A percentile compares a stretch with the other conserved stretches of the same genome.
phyloP scores from a whole-genome alignment of 1,140 invertebrate species.

The Tetragnatha versicolor region DNA sequence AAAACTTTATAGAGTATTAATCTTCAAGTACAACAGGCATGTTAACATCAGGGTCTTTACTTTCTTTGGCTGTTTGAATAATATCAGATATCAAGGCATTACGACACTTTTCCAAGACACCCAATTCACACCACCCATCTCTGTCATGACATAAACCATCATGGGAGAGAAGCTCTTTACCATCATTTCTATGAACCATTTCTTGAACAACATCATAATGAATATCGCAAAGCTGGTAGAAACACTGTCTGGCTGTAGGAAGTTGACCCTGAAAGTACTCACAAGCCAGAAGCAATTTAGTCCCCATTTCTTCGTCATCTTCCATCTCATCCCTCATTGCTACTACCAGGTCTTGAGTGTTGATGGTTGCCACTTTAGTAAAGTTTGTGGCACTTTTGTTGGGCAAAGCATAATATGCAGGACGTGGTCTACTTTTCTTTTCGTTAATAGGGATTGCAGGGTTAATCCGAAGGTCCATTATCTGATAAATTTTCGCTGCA shows the following conservation, averaged over 20 bases:
- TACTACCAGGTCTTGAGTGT: neutral
- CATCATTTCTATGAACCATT: conserved; percentile 69
- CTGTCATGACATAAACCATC: conserved; percentile 58
- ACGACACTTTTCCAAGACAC: conserved; percentile 56
- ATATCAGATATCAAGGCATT: conserved; percentile 32
- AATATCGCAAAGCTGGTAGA: conserved; percentile 80
- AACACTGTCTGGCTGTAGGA: conserved; percentile 57
- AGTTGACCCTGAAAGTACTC: conserved; percentile 51
- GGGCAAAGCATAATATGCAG: conserved; percentile 23
- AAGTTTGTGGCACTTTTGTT: conserved; percentile 21
- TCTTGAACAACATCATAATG: conserved; percentile 83
- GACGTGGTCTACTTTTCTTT: neutral
- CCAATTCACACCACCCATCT: conserved; percentile 59
- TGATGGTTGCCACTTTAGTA: conserved; percentile 26
- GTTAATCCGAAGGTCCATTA: conserved; percentile 62
- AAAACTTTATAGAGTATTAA: too few relatives aligned
- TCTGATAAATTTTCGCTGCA: conserved; percentile 64
- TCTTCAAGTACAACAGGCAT: neutral
- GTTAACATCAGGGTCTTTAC: conserved; percentile 4
- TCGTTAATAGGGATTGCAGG: conserved; percentile 35
- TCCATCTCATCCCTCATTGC: neutral
- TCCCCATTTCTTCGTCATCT: neutral
- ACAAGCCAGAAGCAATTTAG: neutral
- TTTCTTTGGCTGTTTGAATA: conserved; percentile 27
- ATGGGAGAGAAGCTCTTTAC: conserved; percentile 45